Percentiles rank a stretch among this genome's conserved stretches.
Conservation (phyloP, 2,888 invertebrate genomes). For the Sphaerophoria taeniata region DNA sequence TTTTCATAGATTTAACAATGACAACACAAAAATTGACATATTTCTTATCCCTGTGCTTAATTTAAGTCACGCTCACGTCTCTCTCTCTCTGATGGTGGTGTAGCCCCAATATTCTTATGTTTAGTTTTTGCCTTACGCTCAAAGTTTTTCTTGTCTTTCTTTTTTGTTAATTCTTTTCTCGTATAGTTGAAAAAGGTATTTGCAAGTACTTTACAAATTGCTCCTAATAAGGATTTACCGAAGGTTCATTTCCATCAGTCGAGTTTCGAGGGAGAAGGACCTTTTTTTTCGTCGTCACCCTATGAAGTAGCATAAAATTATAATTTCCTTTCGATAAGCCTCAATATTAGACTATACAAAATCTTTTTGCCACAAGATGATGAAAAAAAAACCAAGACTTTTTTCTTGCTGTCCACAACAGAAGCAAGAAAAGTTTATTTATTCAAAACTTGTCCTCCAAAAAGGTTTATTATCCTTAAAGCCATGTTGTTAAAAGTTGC, state of each 20-base stretch:
- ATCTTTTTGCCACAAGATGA: constrained; percentile 47
- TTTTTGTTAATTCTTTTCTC: constrained; percentile 6
- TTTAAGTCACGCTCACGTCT: constrained; percentile 73
- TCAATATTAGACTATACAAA: constrained; percentile 52
- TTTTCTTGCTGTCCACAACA: constrained; percentile 3
- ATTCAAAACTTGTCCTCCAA: constrained; percentile 68
- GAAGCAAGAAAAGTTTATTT: constrained; percentile 46
- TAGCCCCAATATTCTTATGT: constrained; percentile 45
- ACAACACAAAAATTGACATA: constrained; percentile 32
- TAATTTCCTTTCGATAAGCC: constrained; percentile 70
- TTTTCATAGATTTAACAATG: too few relatives aligned
- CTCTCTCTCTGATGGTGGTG: constrained; percentile 33
- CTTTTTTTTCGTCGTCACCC: constrained; percentile 69
- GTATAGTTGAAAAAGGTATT: constrained; percentile 66
- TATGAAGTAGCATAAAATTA: constrained; percentile 61
- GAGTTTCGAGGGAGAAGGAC: constrained; percentile 52
- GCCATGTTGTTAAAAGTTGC: constrained; percentile 66
- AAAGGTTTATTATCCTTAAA: constrained; percentile 70
- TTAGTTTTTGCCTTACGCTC: constrained; percentile 2
- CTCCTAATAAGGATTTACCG: constrained; percentile 69
- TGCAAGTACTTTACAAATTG: constrained; percentile 73
- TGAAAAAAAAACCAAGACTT: constrained; percentile 37
- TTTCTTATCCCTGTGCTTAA: constrained; percentile 67
- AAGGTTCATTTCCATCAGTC: constrained; percentile 60
- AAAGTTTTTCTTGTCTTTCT: not conserved